phyloP scores from a whole-genome alignment of 2,888 invertebrate genomes.

The Zaprionus lineosus region DNA sequence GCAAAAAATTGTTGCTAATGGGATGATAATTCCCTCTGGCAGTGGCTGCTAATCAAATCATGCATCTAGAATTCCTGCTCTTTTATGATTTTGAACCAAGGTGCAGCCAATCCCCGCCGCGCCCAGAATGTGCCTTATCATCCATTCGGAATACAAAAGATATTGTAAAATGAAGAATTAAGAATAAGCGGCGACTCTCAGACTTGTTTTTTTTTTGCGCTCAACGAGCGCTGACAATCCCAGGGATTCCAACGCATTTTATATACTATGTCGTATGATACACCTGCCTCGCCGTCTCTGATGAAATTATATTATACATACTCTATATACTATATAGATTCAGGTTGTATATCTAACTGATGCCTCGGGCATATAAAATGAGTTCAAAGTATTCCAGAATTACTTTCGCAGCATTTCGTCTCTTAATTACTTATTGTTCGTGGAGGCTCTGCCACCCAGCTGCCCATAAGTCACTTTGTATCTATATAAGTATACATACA shows the following conservation, averaged over 20 bases:
- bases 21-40: conserved; percentile 5
- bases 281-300: too few relatives aligned
- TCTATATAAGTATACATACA: not conserved
- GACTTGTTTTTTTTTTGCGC: too few relatives aligned
- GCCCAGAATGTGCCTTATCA: conserved; percentile 27
- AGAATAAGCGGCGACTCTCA: too few relatives aligned
- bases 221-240: too few relatives aligned
- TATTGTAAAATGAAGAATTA: too few relatives aligned
- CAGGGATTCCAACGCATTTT: conserved; percentile 14
- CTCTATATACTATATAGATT: not conserved
- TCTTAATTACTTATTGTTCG: too few relatives aligned
- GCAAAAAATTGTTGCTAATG: not conserved
- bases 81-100: conserved; percentile 14
- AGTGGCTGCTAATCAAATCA: too few relatives aligned
- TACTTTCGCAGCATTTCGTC: too few relatives aligned
- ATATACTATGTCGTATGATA: too few relatives aligned
- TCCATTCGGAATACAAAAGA: conserved; percentile 37
- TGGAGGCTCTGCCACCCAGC: too few relatives aligned
- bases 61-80: not conserved
- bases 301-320: not conserved
- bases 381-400: not conserved
- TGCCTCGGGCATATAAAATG: conserved; percentile 19
- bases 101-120: conserved; percentile 32
- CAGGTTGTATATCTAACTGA: not conserved
- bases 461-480: too few relatives aligned